phyloP scores from a whole-genome alignment of 2,888 invertebrate species.

The Amphipyra berbera region DNA sequence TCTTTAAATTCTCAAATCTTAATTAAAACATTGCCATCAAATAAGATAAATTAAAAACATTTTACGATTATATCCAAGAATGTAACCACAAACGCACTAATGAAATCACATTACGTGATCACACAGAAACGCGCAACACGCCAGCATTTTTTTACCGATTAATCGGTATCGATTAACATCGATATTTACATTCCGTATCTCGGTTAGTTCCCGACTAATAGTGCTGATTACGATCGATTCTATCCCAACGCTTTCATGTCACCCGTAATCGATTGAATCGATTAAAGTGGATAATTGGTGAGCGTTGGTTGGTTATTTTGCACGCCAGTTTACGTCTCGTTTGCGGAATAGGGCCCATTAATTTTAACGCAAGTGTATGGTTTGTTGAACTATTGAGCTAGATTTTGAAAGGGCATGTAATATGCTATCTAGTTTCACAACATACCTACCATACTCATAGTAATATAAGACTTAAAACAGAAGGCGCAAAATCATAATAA shows the following conservation, averaged over 20 bases:
- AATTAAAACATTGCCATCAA: constrained; percentile 16
- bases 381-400: constrained; percentile 46
- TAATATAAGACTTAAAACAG: background rate
- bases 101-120: constrained; percentile 28
- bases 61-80: constrained; percentile 15
- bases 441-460: background rate
- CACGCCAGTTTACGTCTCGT: constrained; percentile 50
- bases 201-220: constrained; percentile 50
- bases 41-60: constrained; percentile 5
- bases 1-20: background rate
- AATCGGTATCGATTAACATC: constrained; percentile 52
- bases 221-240: constrained; percentile 56
- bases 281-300: constrained; percentile 52
- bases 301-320: constrained; percentile 50
- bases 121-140: constrained; percentile 30
- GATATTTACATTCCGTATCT: constrained; percentile 56
- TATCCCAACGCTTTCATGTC: constrained; percentile 52
- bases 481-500: no score
- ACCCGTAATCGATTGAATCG: constrained; percentile 51
- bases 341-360: constrained; percentile 54
- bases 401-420: constrained; percentile 40
- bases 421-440: constrained; percentile 23
- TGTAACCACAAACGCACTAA: constrained; percentile 14
- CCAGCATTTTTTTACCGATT: constrained; percentile 38
- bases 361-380: constrained; percentile 48